These are phyloP conservation scores for Phrynocephalus vlangalii DNA, from an alignment of 2,797 vertebrate genomes.

Conservation along the genomic window DNA sequence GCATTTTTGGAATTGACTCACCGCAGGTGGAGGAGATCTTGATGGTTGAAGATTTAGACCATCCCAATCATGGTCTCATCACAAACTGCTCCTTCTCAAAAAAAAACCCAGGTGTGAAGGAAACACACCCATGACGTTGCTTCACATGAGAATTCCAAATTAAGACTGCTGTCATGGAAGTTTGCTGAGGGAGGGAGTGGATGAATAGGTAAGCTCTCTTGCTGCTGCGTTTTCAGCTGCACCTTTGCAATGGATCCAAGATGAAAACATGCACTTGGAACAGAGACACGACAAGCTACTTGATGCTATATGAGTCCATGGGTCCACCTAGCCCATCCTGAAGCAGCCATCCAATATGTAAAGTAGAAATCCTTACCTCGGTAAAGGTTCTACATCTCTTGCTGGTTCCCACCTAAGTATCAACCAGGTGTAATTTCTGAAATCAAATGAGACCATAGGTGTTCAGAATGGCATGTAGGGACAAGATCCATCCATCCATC, in stretches of 20 bases:
- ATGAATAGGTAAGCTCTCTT: too few relatives aligned
- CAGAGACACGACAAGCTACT: too few relatives aligned
- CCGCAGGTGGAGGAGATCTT: neutral
- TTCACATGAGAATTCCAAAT: neutral
- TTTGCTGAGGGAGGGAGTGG: neutral
- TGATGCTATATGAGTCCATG: too few relatives aligned
- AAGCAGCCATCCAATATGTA: too few relatives aligned
- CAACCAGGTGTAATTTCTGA: too few relatives aligned
- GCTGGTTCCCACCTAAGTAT: too few relatives aligned
- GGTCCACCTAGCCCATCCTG: too few relatives aligned
- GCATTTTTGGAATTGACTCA: neutral
- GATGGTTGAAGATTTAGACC: neutral
- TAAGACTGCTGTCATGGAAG: neutral
- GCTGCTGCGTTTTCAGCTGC: neutral
- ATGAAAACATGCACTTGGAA: neutral
- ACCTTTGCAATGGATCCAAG: neutral
- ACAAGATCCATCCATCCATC: too few relatives aligned
- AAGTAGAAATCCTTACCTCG: too few relatives aligned
- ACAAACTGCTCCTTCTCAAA: neutral
- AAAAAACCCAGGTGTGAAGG: neutral
- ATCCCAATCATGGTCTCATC: neutral
- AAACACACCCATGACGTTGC: neutral
- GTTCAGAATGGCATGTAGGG: too few relatives aligned
- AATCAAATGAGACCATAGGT: too few relatives aligned
- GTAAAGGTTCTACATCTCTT: too few relatives aligned